A percentile compares a stretch with the other conserved stretches of the same genome.
Conservation (phyloP, 1,140 invertebrate species). For the Leptinotarsa texana region DNA sequence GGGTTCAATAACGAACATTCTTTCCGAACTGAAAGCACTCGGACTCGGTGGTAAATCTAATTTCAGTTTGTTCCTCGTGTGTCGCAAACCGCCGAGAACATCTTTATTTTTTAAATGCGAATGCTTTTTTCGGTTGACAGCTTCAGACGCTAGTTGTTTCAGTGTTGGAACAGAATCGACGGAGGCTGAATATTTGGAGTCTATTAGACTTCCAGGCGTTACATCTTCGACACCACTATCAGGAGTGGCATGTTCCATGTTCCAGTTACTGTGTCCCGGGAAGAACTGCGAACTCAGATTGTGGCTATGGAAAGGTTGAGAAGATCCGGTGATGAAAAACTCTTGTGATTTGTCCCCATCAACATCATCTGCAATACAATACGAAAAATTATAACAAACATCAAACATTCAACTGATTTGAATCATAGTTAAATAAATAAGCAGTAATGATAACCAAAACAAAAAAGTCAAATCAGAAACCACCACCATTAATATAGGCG, state of each 20-base stretch:
- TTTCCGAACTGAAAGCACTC: constrained; percentile 49
- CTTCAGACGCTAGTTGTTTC: constrained; percentile 47
- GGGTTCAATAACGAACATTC: constrained; percentile 46
- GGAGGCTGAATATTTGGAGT: constrained; percentile 38
- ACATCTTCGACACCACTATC: constrained; percentile 65
- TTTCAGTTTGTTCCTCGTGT: constrained; percentile 72
- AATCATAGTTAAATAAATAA: no score
- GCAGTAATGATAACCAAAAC: no score
- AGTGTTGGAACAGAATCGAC: constrained; percentile 37
- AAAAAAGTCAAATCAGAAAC: no score
- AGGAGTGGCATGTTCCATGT: constrained; percentile 57
- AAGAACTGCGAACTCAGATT: constrained; percentile 71
- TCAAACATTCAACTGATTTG: background rate
- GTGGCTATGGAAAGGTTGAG: constrained; percentile 68
- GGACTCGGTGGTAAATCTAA: constrained; percentile 68
- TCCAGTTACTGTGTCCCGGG: constrained; percentile 59
- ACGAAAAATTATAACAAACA: background rate
- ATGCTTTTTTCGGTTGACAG: constrained; percentile 40
- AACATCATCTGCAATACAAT: background rate
- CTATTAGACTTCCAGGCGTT: constrained; percentile 57
- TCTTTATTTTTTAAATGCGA: constrained; percentile 33
- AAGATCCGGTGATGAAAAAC: constrained; percentile 72
- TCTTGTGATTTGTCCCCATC: background rate
- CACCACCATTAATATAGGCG: no score
- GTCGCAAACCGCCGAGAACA: constrained; percentile 69